Conservation (phyloP, 1,140 invertebrate genomes). For the Manduca sexta region DNA sequence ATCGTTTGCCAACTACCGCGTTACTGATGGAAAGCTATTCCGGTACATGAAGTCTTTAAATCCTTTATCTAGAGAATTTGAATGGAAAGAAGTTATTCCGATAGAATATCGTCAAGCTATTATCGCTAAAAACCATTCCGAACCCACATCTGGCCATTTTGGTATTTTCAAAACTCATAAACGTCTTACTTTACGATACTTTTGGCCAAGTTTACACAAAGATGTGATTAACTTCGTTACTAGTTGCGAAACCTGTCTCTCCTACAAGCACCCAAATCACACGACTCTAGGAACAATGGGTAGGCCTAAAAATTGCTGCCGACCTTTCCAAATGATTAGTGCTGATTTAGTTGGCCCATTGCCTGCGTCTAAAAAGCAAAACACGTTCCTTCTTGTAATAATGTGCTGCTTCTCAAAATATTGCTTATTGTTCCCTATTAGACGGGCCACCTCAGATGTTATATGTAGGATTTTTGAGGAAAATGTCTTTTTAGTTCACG, state of each 20-base stretch:
- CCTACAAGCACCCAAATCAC: constrained; percentile 34
- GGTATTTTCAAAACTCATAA: constrained; percentile 43
- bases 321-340: constrained; percentile 19
- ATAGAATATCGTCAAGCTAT: too few relatives aligned
- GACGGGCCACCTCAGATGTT: constrained; percentile 6
- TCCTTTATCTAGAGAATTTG: too few relatives aligned
- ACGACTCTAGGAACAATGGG: constrained; percentile 38
- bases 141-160: constrained; percentile 38
- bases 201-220: constrained; percentile 22
- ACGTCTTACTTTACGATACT: constrained; percentile 18
- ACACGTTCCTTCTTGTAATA: constrained; percentile 20
- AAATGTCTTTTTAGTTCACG: constrained; percentile 17
- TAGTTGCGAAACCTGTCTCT: constrained; percentile 20
- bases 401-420: constrained; percentile 26
- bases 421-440: constrained; percentile 17
- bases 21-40: too few relatives aligned
- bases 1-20: too few relatives aligned
- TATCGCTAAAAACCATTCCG: too few relatives aligned
- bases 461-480: constrained; percentile 12
- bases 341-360: constrained; percentile 23
- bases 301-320: constrained; percentile 15
- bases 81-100: too few relatives aligned
- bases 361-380: constrained; percentile 15
- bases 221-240: constrained; percentile 22
- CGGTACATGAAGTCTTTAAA: too few relatives aligned